phyloP scores from a whole-genome alignment of 35 echinoderm and acorn worm species.

The Apostichopus parvimensis region DNA sequence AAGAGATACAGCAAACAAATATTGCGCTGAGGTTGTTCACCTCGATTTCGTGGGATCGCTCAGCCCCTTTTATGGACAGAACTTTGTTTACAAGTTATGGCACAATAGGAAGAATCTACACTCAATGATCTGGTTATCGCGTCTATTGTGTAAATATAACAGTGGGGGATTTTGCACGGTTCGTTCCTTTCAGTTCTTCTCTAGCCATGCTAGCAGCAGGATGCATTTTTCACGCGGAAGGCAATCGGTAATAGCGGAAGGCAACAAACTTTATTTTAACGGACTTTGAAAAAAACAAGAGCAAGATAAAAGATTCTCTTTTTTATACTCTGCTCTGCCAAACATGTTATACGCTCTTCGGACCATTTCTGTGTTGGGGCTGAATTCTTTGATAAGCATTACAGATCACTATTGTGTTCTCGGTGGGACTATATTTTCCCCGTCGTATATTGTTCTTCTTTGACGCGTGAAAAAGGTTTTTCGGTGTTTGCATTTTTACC shows the following conservation, averaged over 20 bases:
- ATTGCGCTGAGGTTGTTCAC: constrained; percentile 6
- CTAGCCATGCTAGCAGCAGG: neutral
- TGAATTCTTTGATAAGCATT: too few relatives aligned
- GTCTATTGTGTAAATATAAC: neutral
- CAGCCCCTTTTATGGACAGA: too few relatives aligned
- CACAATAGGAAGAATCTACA: constrained; percentile 10
- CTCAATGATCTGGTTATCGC: neutral
- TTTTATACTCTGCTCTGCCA: too few relatives aligned
- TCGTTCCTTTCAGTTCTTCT: neutral
- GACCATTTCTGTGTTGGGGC: too few relatives aligned
- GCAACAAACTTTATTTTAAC: neutral
- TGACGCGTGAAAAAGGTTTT: too few relatives aligned
- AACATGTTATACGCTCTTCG: too few relatives aligned
- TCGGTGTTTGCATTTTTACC: too few relatives aligned
- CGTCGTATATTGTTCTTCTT: too few relatives aligned
- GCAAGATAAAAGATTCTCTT: too few relatives aligned
- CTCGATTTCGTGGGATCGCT: neutral
- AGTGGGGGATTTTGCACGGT: neutral
- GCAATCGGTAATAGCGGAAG: neutral
- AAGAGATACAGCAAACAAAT: too few relatives aligned
- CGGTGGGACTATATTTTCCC: too few relatives aligned
- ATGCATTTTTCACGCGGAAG: neutral
- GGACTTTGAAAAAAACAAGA: neutral
- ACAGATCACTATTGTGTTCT: too few relatives aligned
- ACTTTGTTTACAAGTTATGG: constrained; percentile 25